A percentile compares a stretch with the other conserved stretches of the same genome.
Conservation (phyloP, 1,140 invertebrate species). For the Saccostrea echinata region DNA sequence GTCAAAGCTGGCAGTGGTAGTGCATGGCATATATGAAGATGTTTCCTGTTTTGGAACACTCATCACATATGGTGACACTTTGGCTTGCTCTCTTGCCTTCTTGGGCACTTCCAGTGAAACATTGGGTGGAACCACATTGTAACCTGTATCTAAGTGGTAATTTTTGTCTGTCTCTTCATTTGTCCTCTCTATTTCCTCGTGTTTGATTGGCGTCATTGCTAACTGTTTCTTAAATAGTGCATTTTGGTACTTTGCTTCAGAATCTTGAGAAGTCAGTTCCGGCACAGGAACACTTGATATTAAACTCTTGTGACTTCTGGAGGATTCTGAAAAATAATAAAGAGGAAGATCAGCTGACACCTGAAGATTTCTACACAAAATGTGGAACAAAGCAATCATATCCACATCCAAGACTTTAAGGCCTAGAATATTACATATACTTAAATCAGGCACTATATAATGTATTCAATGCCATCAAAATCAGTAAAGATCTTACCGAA, state of each 20-base stretch:
- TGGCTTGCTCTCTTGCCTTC: slow-evolving; percentile 68
- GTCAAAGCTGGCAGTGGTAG: slow-evolving; percentile 45
- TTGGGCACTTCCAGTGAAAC: slow-evolving; percentile 44
- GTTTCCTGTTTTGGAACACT: slow-evolving; percentile 70
- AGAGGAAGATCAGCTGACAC: background rate
- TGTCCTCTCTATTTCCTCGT: slow-evolving; percentile 66
- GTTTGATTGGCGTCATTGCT: slow-evolving; percentile 72
- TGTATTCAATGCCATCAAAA: no score
- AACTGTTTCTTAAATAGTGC: slow-evolving; percentile 60
- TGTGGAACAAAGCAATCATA: no score
- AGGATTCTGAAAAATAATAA: slow-evolving; percentile 51
- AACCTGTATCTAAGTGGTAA: slow-evolving; percentile 11
- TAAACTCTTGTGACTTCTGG: slow-evolving; percentile 58
- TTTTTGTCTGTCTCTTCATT: slow-evolving; percentile 54
- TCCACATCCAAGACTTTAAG: no score
- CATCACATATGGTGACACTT: slow-evolving; percentile 68
- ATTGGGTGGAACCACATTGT: slow-evolving; percentile 39
- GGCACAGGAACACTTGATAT: slow-evolving; percentile 90
- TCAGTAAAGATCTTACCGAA: slow-evolving; percentile 29
- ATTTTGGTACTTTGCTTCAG: slow-evolving; percentile 80
- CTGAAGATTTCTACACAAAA: no score
- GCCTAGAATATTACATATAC: no score
- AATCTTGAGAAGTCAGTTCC: slow-evolving; percentile 85
- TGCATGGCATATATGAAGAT: slow-evolving; percentile 38
- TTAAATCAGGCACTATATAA: no score